These are phyloP conservation scores for Hyles lineata DNA, from an alignment of 2,888 invertebrate species.

Conservation along the genomic window DNA sequence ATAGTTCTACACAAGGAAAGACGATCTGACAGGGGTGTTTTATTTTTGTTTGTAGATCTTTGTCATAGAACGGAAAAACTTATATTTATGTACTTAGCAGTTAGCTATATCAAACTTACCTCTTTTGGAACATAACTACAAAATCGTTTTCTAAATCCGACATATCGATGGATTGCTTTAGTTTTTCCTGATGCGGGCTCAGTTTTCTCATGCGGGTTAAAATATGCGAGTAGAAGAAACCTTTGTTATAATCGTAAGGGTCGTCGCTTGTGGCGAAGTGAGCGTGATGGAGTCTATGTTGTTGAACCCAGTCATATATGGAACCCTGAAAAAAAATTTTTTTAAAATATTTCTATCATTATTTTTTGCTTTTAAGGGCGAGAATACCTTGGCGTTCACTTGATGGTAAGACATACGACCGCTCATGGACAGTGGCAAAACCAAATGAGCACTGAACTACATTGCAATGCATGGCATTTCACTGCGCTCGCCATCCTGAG, in stretches of 20 bases:
- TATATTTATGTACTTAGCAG: too few relatives aligned
- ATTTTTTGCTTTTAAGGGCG: too few relatives aligned
- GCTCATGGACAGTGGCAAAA: too few relatives aligned
- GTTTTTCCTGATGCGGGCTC: constrained; percentile 86
- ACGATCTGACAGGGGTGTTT: too few relatives aligned
- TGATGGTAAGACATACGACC: too few relatives aligned
- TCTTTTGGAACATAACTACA: constrained; percentile 92
- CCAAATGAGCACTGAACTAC: too few relatives aligned
- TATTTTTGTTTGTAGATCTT: too few relatives aligned
- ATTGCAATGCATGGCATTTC: too few relatives aligned
- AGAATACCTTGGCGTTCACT: too few relatives aligned
- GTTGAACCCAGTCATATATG: constrained; percentile 93
- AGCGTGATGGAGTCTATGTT: constrained; percentile 93
- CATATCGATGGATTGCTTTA: constrained; percentile 89
- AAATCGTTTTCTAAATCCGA: constrained; percentile 91
- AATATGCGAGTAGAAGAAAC: constrained; percentile 93
- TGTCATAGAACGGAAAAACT: too few relatives aligned
- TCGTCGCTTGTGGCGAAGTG: constrained; percentile 91
- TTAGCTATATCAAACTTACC: constrained; percentile 72
- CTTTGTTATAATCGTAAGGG: constrained; percentile 91
- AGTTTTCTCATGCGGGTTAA: constrained; percentile 88
- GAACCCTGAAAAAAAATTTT: constrained; percentile 88
- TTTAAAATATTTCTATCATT: constrained; percentile 6
- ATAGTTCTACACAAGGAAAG: too few relatives aligned
- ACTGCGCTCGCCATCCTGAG: too few relatives aligned